Base-by-base conservation (phyloP, 1,140 invertebrate species). In the Drosophila erecta region DNA sequence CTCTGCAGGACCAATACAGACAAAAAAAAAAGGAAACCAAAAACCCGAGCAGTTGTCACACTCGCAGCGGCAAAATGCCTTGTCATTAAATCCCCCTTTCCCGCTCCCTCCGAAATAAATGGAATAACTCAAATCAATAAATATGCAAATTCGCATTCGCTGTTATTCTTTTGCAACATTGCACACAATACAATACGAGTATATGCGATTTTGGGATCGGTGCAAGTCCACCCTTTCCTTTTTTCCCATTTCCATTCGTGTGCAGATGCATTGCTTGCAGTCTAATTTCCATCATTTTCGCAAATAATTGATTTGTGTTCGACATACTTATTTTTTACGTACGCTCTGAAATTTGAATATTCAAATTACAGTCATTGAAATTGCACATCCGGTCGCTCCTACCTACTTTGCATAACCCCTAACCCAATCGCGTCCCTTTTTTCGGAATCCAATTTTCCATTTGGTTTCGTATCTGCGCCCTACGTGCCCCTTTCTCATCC, bases 151-250 rank as follows among this genome's bases (percentile, higher is more conserved):
- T 80, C 59, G 46, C 61, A 69, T 35, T 79, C 50, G 57, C 50
- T 62, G 75, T 76, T 87, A 87, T 86, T 78, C 83, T 87, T 79
- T 86, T 87, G 83, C 79, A 86, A 86, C 81, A 86, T 75, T 81
- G 61, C 78, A 47, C 44, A 75, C 77, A 80, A 80, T 77, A 75
- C 73, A 47, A 41, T 47, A 17, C 17, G 17, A 17, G 17, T 17
- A 37, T 57, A 15, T 41, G 7, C 2, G 15, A 20, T 44, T 44
- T 67, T 24, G 38, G 60, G 62, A 62, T 60, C 64, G 37, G 40
- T 24, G 44, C 41, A 57, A 40, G 53, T 41, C 20, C 24, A n/a
- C 69, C 50, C 46, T 30, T 60, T 27, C 11, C 22, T 27, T 40
- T 35, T 22, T 24, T 2, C 40, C n/a, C 7, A 15, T 49, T 49